A percentile compares a stretch with the other conserved stretches of the same genome.
phyloP scores from a whole-genome alignment of 2,888 invertebrate species.

The Hydraecia micacea region DNA sequence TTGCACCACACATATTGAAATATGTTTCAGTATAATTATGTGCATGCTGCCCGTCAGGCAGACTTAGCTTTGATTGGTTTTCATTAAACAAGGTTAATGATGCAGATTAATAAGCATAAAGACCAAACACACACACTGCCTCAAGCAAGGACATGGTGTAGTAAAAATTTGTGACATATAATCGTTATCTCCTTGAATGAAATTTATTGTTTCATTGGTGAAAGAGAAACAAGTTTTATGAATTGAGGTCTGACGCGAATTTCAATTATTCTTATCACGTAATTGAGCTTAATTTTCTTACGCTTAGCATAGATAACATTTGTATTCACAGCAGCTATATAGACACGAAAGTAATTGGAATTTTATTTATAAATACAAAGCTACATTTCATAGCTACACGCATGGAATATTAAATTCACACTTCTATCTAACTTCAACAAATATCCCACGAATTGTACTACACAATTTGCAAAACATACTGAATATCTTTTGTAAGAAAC shows the following conservation, averaged over 20 bases:
- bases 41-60: conserved; percentile 61
- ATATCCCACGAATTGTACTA: background rate
- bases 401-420: background rate
- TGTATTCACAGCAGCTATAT: conserved; percentile 6
- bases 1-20: conserved; percentile 63
- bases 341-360: conserved; percentile 5
- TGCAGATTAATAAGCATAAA: conserved; percentile 69
- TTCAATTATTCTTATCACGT: conserved; percentile 19
- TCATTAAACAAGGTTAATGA: conserved; percentile 77
- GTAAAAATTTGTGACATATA: conserved; percentile 57
- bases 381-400: background rate
- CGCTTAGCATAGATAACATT: background rate
- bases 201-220: conserved; percentile 41
- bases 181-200: conserved; percentile 55
- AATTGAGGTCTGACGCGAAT: conserved; percentile 36
- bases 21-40: conserved; percentile 63
- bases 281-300: conserved; percentile 20
- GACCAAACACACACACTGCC: conserved; percentile 58
- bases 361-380: background rate
- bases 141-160: conserved; percentile 66
- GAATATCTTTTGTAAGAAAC: background rate
- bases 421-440: background rate
- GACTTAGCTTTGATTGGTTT: conserved; percentile 75
- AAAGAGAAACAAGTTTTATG: conserved; percentile 25
- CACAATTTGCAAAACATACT: background rate